These are phyloP conservation scores for Ceratitis capitata DNA, from an alignment of 1,140 invertebrate genomes.

Conservation along the genomic window DNA sequence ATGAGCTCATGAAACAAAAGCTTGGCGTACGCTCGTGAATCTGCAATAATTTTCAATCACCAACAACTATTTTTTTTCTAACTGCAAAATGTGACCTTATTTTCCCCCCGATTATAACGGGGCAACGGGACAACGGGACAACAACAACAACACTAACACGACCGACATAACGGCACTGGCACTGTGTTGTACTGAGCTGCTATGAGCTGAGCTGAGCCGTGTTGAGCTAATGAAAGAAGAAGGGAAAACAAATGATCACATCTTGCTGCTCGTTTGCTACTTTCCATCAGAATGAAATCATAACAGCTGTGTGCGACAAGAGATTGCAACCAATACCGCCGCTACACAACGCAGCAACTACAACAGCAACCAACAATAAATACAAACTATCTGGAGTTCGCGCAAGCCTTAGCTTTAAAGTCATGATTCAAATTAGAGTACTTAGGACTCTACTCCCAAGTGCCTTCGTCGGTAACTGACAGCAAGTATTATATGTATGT, in stretches of 20 bases:
- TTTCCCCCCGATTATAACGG: neutral
- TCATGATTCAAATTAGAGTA: neutral
- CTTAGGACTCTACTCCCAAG: neutral
- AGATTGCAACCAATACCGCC: too few relatives aligned
- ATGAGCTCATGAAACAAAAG: too few relatives aligned
- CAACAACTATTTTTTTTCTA: neutral
- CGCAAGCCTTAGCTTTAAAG: neutral
- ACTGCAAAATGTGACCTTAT: constrained; percentile 28
- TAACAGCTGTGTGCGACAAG: neutral
- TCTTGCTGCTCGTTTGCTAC: neutral
- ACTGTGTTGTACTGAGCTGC: too few relatives aligned
- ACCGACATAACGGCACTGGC: neutral
- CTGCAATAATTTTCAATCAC: constrained; percentile 36
- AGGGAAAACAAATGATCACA: neutral
- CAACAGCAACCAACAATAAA: too few relatives aligned
- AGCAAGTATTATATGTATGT: neutral
- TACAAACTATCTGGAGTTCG: neutral
- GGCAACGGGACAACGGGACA: neutral
- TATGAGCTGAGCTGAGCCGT: too few relatives aligned
- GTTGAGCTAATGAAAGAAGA: neutral
- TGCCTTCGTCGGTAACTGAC: neutral
- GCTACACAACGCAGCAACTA: too few relatives aligned
- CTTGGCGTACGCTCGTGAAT: neutral
- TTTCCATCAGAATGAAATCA: neutral
- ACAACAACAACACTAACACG: too few relatives aligned